Conservation (phyloP, 2,113 vertebrate species). For the Otocyon megalotis region DNA sequence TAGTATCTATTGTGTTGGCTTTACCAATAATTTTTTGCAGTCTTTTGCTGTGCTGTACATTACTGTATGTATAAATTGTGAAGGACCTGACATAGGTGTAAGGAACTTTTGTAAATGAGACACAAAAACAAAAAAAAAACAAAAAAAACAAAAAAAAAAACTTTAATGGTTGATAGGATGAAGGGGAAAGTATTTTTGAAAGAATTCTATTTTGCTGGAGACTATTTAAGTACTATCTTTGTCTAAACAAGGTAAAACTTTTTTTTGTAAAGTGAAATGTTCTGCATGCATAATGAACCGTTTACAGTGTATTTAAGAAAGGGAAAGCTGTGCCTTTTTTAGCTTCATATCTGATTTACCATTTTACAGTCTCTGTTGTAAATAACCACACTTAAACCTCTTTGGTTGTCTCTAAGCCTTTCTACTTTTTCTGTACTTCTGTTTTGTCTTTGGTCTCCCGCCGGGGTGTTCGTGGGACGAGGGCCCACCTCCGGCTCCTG, state of each 20-base stretch:
- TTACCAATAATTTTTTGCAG: conserved; percentile 92
- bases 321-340: conserved; percentile 99
- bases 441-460: conserved; percentile 80
- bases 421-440: conserved; percentile 88
- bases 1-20: conserved; percentile 93
- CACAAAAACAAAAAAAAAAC: conserved; percentile 57
- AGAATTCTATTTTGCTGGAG: conserved; percentile 99
- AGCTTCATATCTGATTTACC: conserved; percentile 97
- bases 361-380: conserved; percentile 98
- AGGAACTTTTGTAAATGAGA: conserved; percentile 94
- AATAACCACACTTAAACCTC: conserved; percentile 94
- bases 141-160: conserved; percentile 80
- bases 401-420: conserved; percentile 93
- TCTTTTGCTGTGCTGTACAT: conserved; percentile 93
- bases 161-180: conserved; percentile 97
- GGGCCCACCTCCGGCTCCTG: conserved; percentile 76
- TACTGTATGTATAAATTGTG: conserved; percentile 93
- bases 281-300: conserved; percentile 99
- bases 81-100: conserved; percentile 92
- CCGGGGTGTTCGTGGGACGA: conserved; percentile 79
- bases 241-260: conserved; percentile 95
- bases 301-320: conserved; percentile 99
- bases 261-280: conserved; percentile 99
- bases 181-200: conserved; percentile 99
- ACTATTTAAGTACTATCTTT: conserved; percentile 99